Percentiles rank a stretch among this genome's conserved stretches.
Conservation (phyloP, 2,797 vertebrate genomes). For the Caiman crocodilus region DNA sequence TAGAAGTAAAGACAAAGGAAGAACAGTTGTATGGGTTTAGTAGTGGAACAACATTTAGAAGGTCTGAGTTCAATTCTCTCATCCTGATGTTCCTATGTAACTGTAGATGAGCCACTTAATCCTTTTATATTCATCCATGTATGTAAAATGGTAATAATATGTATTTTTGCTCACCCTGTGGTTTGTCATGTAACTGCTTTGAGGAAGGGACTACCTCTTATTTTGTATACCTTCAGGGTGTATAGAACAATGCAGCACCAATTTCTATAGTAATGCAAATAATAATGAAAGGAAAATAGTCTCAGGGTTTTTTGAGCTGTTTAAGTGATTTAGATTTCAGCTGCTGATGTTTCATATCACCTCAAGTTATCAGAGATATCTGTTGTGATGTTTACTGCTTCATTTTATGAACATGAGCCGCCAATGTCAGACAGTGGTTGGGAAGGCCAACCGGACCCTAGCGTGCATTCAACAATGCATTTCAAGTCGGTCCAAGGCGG, state of each 20-base stretch:
- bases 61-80: conserved; percentile 19
- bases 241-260: background rate
- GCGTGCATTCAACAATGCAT: too few relatives aligned
- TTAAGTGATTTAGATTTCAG: background rate
- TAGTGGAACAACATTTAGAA: background rate
- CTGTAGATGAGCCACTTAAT: conserved; percentile 18
- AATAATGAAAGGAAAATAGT: conserved; percentile 2
- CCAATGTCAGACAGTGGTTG: too few relatives aligned
- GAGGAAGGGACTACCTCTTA: background rate
- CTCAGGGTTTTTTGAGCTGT: background rate
- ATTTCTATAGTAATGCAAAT: background rate
- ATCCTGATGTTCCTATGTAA: conserved; percentile 10
- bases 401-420: too few relatives aligned
- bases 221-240: background rate
- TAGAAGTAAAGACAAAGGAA: background rate
- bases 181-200: background rate
- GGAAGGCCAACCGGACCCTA: too few relatives aligned
- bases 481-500: too few relatives aligned
- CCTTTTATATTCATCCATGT: conserved; percentile 26
- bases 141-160: conserved; percentile 1
- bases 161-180: conserved; percentile 1
- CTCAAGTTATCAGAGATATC: background rate
- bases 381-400: conserved; percentile 7
- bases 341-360: background rate
- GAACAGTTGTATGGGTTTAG: background rate